A percentile compares a stretch with the other conserved stretches of the same genome.
Conservation (phyloP, 2,888 invertebrate genomes). For the Melanargia galathea region DNA sequence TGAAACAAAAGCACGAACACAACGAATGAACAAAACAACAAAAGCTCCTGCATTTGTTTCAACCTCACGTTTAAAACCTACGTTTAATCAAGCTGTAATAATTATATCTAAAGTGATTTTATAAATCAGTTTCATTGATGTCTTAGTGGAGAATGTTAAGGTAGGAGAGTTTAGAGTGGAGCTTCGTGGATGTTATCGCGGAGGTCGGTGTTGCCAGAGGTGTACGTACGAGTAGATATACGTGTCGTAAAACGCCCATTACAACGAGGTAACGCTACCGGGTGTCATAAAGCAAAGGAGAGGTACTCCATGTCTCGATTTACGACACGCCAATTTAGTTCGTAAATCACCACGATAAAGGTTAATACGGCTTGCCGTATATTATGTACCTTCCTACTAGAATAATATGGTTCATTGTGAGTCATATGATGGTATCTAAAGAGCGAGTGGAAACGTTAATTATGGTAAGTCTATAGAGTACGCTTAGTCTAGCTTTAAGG, state of each 20-base stretch:
- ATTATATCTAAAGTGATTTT: not conserved
- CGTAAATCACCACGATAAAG: conserved; percentile 11
- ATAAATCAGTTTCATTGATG: conserved; percentile 3
- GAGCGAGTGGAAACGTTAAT: conserved; percentile 58
- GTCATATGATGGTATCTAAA: conserved; percentile 43
- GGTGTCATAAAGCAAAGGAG: conserved; percentile 60
- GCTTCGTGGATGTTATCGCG: conserved; percentile 34
- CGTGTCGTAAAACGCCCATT: conserved; percentile 43
- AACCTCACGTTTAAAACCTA: too few species aligned
- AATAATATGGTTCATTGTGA: conserved; percentile 11
- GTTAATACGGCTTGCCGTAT: conserved; percentile 9
- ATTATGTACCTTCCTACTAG: not conserved
- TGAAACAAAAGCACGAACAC: too few species aligned
- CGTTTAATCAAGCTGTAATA: too few species aligned
- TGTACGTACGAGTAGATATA: conserved; percentile 12
- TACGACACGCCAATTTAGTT: conserved; percentile 26
- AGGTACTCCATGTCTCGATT: conserved; percentile 33
- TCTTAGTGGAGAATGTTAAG: not conserved
- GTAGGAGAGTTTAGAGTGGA: conserved; percentile 1
- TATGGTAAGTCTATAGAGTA: conserved; percentile 50
- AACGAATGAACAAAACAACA: too few species aligned
- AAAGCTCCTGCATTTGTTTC: too few species aligned
- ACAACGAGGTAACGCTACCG: conserved; percentile 53
- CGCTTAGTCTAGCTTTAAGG: conserved; percentile 36
- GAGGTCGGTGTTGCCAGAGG: conserved; percentile 22